Evolutionary conservation across 2,888 invertebrate genomes (phyloP).

Genomic region (Acanthosepion pharaonis): DNA sequence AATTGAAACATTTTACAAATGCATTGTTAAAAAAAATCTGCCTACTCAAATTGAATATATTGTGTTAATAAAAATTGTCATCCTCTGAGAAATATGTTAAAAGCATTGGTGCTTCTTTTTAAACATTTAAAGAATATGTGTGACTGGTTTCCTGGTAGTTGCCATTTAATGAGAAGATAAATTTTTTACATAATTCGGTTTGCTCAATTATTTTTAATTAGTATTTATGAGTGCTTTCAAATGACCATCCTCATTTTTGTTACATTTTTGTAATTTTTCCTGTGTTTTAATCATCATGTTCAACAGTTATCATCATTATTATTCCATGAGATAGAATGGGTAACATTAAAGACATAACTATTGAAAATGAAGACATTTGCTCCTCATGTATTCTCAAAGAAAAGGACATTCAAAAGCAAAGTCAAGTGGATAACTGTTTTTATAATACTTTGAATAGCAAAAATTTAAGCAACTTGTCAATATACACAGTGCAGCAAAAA

Average conservation of each 20-base stretch:
- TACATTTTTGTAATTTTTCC: no score
- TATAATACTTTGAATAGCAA: neutral
- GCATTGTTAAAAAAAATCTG: neutral
- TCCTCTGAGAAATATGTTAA: slow-evolving; percentile 23
- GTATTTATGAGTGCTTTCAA: slow-evolving; percentile 10
- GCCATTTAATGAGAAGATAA: neutral
- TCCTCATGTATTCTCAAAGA: neutral
- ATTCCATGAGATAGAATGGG: neutral
- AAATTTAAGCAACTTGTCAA: neutral
- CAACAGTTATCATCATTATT: neutral
- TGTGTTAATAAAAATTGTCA: slow-evolving; percentile 8
- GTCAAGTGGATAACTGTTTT: slow-evolving; percentile 1
- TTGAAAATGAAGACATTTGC: neutral
- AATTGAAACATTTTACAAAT: neutral
- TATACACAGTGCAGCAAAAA: neutral
- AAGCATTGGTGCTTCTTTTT: slow-evolving; percentile 1
- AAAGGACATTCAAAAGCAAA: neutral
- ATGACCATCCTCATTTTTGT: slow-evolving; percentile 4
- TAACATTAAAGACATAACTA: neutral
- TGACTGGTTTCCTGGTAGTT: neutral
- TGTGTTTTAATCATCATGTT: neutral
- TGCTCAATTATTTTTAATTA: slow-evolving; percentile 33
- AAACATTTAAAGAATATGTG: neutral
- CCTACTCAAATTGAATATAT: neutral
- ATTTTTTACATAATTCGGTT: neutral